These are phyloP conservation scores for Hirundichthys speculiger DNA, from an alignment of 2,113 vertebrate genomes.

Conservation along the genomic window DNA sequence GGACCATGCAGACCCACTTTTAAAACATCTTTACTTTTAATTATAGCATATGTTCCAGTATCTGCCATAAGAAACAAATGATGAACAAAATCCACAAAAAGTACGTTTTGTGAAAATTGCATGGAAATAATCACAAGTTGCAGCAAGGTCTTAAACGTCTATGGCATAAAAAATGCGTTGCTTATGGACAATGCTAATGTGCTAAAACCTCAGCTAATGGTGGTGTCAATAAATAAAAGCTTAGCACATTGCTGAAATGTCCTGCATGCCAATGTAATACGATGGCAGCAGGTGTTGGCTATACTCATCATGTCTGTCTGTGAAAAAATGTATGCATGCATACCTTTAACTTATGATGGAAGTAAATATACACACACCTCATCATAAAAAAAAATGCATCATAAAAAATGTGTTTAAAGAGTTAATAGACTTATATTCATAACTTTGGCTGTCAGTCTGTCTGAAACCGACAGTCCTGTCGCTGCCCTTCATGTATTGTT, in stretches of 20 bases:
- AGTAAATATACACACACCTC: too few species aligned
- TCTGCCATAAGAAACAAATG: too few species aligned
- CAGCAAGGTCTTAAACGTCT: too few species aligned
- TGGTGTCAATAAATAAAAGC: conserved; percentile 32
- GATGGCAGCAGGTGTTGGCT: conserved; percentile 54
- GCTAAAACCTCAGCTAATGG: too few species aligned
- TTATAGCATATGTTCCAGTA: too few species aligned
- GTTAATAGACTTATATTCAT: background rate
- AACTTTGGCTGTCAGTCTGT: background rate
- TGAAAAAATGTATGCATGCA: conserved; percentile 1
- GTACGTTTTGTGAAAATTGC: too few species aligned
- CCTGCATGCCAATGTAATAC: conserved; percentile 31
- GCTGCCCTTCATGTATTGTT: conserved; percentile 8
- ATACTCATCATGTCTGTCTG: conserved; percentile 21
- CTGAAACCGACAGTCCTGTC: background rate
- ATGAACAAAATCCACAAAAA: background rate
- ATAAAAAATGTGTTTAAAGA: background rate
- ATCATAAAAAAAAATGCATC: too few species aligned
- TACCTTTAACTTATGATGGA: conserved; percentile 11
- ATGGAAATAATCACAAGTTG: too few species aligned
- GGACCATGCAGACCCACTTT: too few species aligned
- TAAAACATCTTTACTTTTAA: too few species aligned
- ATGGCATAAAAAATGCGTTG: too few species aligned
- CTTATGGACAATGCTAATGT: too few species aligned
- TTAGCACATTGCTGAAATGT: conserved; percentile 37